phyloP scores from a whole-genome alignment of 2,113 vertebrate genomes.

The Cyprinodon brontotheroides region DNA sequence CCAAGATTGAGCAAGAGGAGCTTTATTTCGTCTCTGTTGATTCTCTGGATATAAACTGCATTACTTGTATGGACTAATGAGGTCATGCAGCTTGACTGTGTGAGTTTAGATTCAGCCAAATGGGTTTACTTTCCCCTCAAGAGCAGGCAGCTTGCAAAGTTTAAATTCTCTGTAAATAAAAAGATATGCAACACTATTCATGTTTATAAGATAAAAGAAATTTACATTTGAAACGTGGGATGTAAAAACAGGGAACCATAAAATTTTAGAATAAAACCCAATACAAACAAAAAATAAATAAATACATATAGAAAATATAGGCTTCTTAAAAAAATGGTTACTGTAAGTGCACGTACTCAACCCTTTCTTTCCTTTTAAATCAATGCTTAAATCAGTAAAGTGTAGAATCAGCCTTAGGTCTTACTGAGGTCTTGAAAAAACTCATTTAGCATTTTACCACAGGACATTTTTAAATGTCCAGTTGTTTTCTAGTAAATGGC shows the following conservation, averaged over 20 bases:
- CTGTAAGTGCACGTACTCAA: neutral
- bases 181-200: neutral
- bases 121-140: slow-evolving; percentile 32
- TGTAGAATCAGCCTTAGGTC: neutral
- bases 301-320: neutral
- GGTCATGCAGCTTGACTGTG: slow-evolving; percentile 23
- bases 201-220: neutral
- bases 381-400: neutral
- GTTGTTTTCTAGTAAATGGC: no score
- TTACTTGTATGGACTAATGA: slow-evolving; percentile 5
- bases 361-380: neutral
- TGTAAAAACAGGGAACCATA: neutral
- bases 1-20: neutral
- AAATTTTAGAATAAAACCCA: neutral
- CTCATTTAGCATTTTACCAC: no score
- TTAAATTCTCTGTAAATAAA: slow-evolving; percentile 30
- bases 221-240: neutral
- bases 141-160: slow-evolving; percentile 19
- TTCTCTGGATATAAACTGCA: neutral
- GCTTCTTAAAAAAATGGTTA: neutral
- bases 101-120: slow-evolving; percentile 34
- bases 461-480: no score
- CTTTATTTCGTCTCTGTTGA: neutral
- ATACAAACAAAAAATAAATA: neutral
- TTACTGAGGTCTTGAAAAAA: neutral